A percentile compares a stretch with the other conserved stretches of the same genome.
Evolutionary conservation across 2,888 invertebrate genomes (phyloP).

Genomic region (Harpalus rubripes): DNA sequence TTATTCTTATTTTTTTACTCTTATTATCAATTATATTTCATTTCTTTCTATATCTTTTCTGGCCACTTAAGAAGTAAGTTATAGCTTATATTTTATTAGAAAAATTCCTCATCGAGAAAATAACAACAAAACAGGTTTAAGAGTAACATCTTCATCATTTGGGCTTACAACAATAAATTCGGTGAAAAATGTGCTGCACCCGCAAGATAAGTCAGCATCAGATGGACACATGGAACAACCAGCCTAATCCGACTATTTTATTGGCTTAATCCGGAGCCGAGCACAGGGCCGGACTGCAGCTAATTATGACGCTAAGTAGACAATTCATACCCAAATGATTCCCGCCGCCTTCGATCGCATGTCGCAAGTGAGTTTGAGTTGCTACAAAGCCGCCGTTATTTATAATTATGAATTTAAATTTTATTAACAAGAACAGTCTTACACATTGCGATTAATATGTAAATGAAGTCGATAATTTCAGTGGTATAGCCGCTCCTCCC

Average conservation of each 20-base stretch:
- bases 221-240: slow-evolving; percentile 7
- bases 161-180: slow-evolving; percentile 52
- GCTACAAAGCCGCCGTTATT: slow-evolving; percentile 47
- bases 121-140: slow-evolving; percentile 42
- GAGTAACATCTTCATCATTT: slow-evolving; percentile 56
- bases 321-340: slow-evolving; percentile 59
- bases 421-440: slow-evolving; percentile 56
- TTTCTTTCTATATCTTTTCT: neutral
- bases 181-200: slow-evolving; percentile 43
- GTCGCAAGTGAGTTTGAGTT: slow-evolving; percentile 15
- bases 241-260: slow-evolving; percentile 59
- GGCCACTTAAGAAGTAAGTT: neutral
- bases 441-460: slow-evolving; percentile 55
- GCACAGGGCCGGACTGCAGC: slow-evolving; percentile 35
- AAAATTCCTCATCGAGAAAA: slow-evolving; percentile 26
- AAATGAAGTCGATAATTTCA: slow-evolving; percentile 55
- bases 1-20: neutral
- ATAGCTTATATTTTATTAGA: slow-evolving; percentile 17
- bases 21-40: neutral
- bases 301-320: slow-evolving; percentile 57
- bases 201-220: slow-evolving; percentile 59
- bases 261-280: slow-evolving; percentile 51
- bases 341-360: slow-evolving; percentile 23
- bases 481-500: slow-evolving; percentile 34
- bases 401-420: slow-evolving; percentile 62